Conservation (phyloP, 1,140 invertebrate species). For the Drosophila melanica region DNA sequence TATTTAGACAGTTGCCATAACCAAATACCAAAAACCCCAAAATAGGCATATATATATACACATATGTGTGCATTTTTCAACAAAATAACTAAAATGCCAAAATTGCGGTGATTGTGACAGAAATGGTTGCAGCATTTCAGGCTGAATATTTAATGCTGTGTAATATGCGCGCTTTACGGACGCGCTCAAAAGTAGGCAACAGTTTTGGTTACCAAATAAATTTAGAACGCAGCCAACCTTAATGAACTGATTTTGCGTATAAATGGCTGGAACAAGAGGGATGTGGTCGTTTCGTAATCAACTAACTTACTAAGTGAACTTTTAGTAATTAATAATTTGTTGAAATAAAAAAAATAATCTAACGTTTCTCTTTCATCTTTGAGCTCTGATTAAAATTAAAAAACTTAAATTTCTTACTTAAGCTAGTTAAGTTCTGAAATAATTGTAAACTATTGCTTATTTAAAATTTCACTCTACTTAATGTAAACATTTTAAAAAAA, state of each 20-base stretch:
- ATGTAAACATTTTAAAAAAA: neutral
- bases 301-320: too few relatives aligned
- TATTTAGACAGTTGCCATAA: slow-evolving; percentile 26
- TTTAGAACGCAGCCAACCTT: neutral
- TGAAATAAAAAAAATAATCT: too few relatives aligned
- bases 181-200: slow-evolving; percentile 20
- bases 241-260: neutral
- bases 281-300: neutral
- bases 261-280: neutral
- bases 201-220: slow-evolving; percentile 9
- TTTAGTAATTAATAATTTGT: too few relatives aligned
- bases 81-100: slow-evolving; percentile 33
- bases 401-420: too few relatives aligned
- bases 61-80: neutral
- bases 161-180: slow-evolving; percentile 38
- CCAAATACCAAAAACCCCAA: slow-evolving; percentile 3
- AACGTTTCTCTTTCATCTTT: too few relatives aligned
- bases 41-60: neutral
- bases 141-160: slow-evolving; percentile 62
- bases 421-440: too few relatives aligned
- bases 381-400: too few relatives aligned
- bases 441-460: too few relatives aligned
- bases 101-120: slow-evolving; percentile 32
- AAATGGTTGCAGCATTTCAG: slow-evolving; percentile 46
- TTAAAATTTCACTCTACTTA: too few relatives aligned